Conservation (phyloP, 2,888 invertebrate species). For the Nomada ferruginata region DNA sequence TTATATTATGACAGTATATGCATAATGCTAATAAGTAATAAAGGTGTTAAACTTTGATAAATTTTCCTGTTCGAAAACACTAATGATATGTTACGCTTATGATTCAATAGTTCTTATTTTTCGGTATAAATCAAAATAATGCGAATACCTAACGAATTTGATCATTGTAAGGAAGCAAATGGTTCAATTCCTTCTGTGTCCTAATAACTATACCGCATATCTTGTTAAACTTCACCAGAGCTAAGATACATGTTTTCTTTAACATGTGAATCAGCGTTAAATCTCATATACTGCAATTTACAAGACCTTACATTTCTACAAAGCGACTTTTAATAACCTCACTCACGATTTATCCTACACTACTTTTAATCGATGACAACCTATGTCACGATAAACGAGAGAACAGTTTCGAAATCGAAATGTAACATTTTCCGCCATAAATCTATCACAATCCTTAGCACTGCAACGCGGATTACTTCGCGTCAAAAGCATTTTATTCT, state of each 20-base stretch:
- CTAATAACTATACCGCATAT: no score
- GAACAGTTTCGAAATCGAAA: conserved; percentile 12
- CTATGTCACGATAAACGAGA: conserved; percentile 26
- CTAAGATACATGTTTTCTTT: neutral
- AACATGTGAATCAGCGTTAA: neutral
- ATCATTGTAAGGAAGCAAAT: no score
- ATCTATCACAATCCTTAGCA: conserved; percentile 53
- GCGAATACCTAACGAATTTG: no score
- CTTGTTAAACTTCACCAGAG: neutral
- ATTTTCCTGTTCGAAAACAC: no score
- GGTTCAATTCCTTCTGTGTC: no score
- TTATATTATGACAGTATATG: neutral
- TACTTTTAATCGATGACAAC: neutral
- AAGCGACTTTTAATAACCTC: neutral
- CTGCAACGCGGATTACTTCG: conserved; percentile 2
- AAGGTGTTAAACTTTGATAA: neutral
- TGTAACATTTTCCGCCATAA: conserved; percentile 36
- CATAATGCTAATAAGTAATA: neutral
- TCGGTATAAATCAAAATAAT: no score
- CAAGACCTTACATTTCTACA: neutral
- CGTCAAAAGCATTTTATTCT: conserved; percentile 10
- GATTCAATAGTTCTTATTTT: no score
- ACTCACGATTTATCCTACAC: neutral
- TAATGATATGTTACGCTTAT: no score
- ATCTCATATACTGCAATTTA: neutral